Conservation (phyloP, 2,797 vertebrate genomes). For the Tachyglossus aculeatus region DNA sequence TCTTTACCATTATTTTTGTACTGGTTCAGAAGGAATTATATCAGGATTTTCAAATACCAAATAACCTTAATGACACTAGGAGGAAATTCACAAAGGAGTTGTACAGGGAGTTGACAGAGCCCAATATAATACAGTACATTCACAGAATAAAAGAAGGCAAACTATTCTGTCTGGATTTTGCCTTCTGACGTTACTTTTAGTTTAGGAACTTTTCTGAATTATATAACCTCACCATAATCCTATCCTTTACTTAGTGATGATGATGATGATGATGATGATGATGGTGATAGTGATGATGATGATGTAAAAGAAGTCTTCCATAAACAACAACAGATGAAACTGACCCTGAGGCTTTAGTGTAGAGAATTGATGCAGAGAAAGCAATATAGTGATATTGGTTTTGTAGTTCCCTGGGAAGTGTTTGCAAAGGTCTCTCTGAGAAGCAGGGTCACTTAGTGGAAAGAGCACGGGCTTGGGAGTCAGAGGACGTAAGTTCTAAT, state of each 20-base stretch:
- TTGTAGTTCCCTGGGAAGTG: too few species aligned
- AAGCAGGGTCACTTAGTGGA: too few species aligned
- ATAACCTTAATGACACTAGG: constrained; percentile 51
- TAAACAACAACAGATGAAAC: too few species aligned
- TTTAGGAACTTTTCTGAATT: constrained; percentile 57
- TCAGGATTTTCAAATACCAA: constrained; percentile 44
- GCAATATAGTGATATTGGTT: too few species aligned
- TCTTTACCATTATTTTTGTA: constrained; percentile 19
- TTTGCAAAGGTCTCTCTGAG: too few species aligned
- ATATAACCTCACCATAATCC: constrained; percentile 29
- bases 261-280: too few species aligned
- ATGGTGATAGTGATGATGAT: too few species aligned
- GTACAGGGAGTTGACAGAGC: constrained; percentile 55
- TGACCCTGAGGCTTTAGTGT: too few species aligned
- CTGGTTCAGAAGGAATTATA: constrained; percentile 35
- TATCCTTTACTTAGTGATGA: constrained; percentile 35
- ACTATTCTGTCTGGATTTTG: constrained; percentile 48
- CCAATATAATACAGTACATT: constrained; percentile 59
- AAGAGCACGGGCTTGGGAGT: too few species aligned
- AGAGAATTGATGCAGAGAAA: too few species aligned
- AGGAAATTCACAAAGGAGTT: constrained; percentile 39
- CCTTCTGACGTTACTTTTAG: constrained; percentile 59
- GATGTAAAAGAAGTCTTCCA: too few species aligned
- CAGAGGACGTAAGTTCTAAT: too few species aligned
- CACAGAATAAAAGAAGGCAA: constrained; percentile 39